phyloP scores from a whole-genome alignment of 1,140 invertebrate species.

The Phymorhynchus buccinoides region DNA sequence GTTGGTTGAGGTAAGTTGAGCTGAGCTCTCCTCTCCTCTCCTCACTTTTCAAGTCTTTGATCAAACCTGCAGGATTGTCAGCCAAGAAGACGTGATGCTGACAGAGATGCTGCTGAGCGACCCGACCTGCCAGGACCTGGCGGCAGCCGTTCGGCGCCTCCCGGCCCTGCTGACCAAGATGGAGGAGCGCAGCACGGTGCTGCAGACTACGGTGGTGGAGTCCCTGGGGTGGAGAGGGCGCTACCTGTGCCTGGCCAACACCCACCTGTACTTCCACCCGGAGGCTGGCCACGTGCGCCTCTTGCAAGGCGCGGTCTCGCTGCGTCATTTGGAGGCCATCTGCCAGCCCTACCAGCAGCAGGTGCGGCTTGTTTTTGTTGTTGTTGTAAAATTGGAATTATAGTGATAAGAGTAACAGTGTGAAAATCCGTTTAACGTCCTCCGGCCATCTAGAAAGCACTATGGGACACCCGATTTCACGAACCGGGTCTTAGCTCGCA shows the following conservation, averaged over 20 bases:
- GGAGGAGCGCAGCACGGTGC: conserved; percentile 76
- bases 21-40: no score
- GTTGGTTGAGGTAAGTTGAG: no score
- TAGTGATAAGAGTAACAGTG: no score
- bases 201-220: conserved; percentile 77
- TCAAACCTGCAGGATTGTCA: conserved; percentile 75
- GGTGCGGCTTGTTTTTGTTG: conserved; percentile 50
- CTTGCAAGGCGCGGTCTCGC: conserved; percentile 75
- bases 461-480: no score
- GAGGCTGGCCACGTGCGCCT: conserved; percentile 89
- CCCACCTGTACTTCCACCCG: conserved; percentile 93
- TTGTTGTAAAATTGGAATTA: not conserved
- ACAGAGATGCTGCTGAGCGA: conserved; percentile 53
- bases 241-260: conserved; percentile 85
- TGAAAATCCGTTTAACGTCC: no score
- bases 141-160: conserved; percentile 78
- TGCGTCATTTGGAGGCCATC: conserved; percentile 59
- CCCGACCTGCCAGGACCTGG: conserved; percentile 78
- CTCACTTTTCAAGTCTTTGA: no score
- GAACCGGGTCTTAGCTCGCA: no score
- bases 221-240: conserved; percentile 76
- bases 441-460: no score
- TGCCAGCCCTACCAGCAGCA: conserved; percentile 55
- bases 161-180: conserved; percentile 78
- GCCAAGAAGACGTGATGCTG: conserved; percentile 70